A percentile compares a stretch with the other conserved stretches of the same genome.
Conservation (phyloP, 2,797 vertebrate species). For the Enteromius fasciolatus region DNA sequence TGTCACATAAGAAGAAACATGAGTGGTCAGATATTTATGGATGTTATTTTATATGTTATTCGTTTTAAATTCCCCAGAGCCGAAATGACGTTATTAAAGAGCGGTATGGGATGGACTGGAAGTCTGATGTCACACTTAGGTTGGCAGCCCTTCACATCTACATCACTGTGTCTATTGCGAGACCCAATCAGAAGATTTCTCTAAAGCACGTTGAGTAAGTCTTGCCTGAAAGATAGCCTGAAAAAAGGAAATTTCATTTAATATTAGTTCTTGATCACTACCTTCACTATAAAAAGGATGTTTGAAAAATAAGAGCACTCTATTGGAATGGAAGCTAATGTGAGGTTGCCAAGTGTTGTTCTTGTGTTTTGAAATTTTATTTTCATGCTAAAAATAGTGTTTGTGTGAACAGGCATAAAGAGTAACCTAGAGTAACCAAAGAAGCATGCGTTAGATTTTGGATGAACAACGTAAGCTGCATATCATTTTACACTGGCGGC, state of each 20-base stretch:
- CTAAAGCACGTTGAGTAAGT: constrained; percentile 99
- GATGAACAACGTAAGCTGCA: not conserved
- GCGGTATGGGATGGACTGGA: constrained; percentile 92
- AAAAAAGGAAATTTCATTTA: not conserved
- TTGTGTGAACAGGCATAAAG: not conserved
- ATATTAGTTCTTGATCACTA: not conserved
- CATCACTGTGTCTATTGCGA: constrained; percentile 95
- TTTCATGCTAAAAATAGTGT: not conserved
- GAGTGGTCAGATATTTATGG: not conserved
- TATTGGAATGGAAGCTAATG: not conserved
- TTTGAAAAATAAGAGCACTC: not conserved
- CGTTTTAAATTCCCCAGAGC: constrained; percentile 77
- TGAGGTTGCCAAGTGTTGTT: not conserved
- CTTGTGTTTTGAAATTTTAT: not conserved
- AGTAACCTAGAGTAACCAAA: not conserved
- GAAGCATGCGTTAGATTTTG: not conserved
- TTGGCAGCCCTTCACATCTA: constrained; percentile 96
- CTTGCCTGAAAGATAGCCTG: not conserved
- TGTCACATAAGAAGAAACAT: not conserved
- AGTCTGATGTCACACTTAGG: constrained; percentile 90
- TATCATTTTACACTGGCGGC: not conserved
- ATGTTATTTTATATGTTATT: not conserved
- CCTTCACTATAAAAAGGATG: not conserved
- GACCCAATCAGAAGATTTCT: constrained; percentile 96
- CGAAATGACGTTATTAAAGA: constrained; percentile 98